Base-by-base conservation (phyloP, 2,113 vertebrate genomes). In the Microtus richardsoni region DNA sequence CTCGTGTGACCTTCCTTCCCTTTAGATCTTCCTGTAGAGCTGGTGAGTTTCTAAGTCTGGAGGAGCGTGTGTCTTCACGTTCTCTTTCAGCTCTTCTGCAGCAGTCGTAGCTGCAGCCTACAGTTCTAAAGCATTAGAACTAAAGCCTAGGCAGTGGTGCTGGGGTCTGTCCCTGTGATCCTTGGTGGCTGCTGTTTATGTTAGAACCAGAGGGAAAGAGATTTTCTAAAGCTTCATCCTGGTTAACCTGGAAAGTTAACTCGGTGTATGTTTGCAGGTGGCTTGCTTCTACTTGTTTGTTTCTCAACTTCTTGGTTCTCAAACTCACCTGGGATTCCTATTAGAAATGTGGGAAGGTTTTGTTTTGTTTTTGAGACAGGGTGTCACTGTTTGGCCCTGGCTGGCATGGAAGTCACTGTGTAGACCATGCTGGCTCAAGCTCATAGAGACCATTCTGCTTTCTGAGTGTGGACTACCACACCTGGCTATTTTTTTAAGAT, bases 161-260 rank as follows among this genome's bases (percentile, higher is more conserved):
- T n/a, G 0, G 58, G 19, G 26, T 92, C 39, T 89, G 2, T 78
- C 79, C 41, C 41, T 54, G n/a, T 54, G 52, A 73, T 74, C 12
- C 33, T 62, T 89, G 84, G 75, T 64, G 28, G 77, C 33, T 78
- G 17, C 54, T 91, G 5, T 94, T 73, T 60, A 44, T 94, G 16
- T 36, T 85, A 93, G 84, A 95, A 54, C 49, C 26, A 60, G 58
- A 94, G 49, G n/a, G 39, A 52, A 89, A 93, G 79, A 52, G 71
- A 68, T 71, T 93, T 92, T 89, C 6, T 91, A 73, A 85, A 90
- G 33, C 33, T 79, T 80, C 89, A 88, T 19, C 16, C 13, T 10
- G 4, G 39, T 62, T 21, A 70, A 26, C 33, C 10, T 68, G 24
- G 39, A 74, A 39, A 84, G 39, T 86, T 89, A 89, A 8, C 10